Conservation (phyloP, 2,888 invertebrate species). For the Lepeophtheirus nordmannii region DNA sequence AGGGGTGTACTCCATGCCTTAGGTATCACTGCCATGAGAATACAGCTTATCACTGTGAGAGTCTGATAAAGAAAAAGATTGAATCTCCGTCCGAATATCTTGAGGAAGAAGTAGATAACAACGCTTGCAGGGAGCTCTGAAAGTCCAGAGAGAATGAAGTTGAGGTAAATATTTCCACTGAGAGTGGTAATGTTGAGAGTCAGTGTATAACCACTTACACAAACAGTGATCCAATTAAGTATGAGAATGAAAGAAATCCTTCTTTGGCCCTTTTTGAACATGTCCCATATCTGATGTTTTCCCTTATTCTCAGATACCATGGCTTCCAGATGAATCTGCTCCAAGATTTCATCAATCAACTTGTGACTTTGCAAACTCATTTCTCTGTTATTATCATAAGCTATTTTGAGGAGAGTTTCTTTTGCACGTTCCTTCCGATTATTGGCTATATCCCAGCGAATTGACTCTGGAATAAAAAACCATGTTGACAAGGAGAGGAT, state of each 20-base stretch:
- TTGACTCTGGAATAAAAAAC: conserved; percentile 16
- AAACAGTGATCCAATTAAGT: conserved; percentile 10
- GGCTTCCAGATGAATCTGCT: not conserved
- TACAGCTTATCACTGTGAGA: not conserved
- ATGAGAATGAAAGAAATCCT: conserved; percentile 1
- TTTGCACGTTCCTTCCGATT: not conserved
- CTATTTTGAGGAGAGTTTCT: not conserved
- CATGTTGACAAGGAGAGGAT: not conserved
- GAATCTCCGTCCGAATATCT: conserved; percentile 5
- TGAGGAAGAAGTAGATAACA: not conserved
- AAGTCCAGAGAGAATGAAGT: conserved; percentile 10
- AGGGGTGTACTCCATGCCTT: not conserved
- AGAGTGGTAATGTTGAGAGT: conserved; percentile 13
- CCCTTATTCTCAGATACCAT: not conserved
- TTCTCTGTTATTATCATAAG: not conserved
- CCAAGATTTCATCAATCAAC: not conserved
- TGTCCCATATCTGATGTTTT: not conserved
- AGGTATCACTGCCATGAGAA: conserved; percentile 7
- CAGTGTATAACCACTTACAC: conserved; percentile 9
- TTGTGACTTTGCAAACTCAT: not conserved
- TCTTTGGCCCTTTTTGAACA: conserved; percentile 3
- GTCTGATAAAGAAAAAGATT: not conserved
- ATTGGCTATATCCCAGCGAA: conserved; percentile 13
- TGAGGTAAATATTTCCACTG: conserved; percentile 16
- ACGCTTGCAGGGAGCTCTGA: conserved; percentile 4